Evolutionary conservation across 1,140 invertebrate genomes (phyloP).

Genomic region (Coptotermes formosanus): DNA sequence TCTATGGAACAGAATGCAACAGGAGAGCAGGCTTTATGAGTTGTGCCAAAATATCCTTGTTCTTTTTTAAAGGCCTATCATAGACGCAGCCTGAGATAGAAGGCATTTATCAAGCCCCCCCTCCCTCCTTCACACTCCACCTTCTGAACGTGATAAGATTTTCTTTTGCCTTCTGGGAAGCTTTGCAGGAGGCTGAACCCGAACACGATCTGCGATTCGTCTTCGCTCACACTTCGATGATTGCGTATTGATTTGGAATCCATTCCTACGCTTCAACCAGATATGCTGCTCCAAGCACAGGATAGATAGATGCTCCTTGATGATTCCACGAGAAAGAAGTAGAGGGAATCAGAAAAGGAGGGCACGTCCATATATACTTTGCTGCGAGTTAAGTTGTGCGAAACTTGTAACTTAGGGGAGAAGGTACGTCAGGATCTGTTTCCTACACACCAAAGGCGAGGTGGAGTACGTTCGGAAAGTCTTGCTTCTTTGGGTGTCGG

Average conservation of each 20-base stretch:
- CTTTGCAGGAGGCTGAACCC: not conserved
- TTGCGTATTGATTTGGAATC: conserved; percentile 31
- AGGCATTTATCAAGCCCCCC: not conserved
- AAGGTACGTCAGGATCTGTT: not conserved
- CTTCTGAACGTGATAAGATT: conserved; percentile 7
- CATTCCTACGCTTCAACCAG: conserved; percentile 18
- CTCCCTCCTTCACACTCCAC: not conserved
- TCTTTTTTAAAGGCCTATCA: not conserved
- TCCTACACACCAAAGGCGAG: too few species aligned
- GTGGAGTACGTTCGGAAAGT: too few species aligned
- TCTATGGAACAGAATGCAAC: too few species aligned
- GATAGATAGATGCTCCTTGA: not conserved
- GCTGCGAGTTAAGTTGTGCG: not conserved
- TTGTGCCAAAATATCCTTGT: too few species aligned
- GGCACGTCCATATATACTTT: not conserved
- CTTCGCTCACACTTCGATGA: conserved; percentile 28
- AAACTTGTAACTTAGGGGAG: not conserved
- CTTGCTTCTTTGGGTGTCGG: too few species aligned
- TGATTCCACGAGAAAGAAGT: conserved; percentile 5
- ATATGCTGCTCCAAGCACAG: not conserved
- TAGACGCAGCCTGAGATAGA: not conserved
- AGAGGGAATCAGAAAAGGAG: not conserved
- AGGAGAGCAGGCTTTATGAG: too few species aligned
- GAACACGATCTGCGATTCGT: not conserved
- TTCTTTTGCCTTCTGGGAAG: conserved; percentile 8